phyloP scores from a whole-genome alignment of 2,113 vertebrate species.

The Salvelinus alpinus region DNA sequence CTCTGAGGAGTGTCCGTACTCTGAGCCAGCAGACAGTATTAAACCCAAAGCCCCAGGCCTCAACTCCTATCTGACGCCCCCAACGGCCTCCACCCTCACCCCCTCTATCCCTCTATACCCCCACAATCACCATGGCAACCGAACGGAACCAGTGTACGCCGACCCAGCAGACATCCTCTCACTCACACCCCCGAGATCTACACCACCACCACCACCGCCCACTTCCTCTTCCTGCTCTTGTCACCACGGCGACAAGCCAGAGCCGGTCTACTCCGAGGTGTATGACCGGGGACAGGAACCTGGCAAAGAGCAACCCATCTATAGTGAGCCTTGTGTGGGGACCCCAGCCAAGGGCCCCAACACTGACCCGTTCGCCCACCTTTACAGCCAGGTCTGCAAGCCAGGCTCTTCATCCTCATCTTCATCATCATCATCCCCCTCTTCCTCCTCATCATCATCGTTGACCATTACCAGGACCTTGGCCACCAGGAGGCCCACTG shows the following conservation, averaged over 20 bases:
- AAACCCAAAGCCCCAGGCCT: slow-evolving; percentile 38
- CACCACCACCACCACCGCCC: neutral
- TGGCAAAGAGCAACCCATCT: slow-evolving; percentile 46
- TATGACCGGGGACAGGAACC: slow-evolving; percentile 54
- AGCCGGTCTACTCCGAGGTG: slow-evolving; percentile 71
- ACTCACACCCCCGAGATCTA: slow-evolving; percentile 24
- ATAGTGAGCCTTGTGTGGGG: slow-evolving; percentile 40
- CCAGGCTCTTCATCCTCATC: neutral
- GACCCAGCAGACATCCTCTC: slow-evolving; percentile 73
- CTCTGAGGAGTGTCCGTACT: slow-evolving; percentile 58
- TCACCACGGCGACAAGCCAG: neutral
- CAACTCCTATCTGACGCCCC: slow-evolving; percentile 66
- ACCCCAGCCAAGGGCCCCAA: neutral
- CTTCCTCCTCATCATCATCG: neutral
- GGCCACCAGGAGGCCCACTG: slow-evolving; percentile 47
- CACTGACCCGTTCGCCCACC: slow-evolving; percentile 53
- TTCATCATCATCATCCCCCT: too few relatives aligned
- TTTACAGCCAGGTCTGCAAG: slow-evolving; percentile 64
- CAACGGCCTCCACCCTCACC: slow-evolving; percentile 38
- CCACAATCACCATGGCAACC: neutral
- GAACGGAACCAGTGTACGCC: slow-evolving; percentile 78
- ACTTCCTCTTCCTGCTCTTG: neutral
- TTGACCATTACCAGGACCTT: slow-evolving; percentile 20
- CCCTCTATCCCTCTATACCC: neutral
- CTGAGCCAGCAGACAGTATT: slow-evolving; percentile 77